A percentile compares a stretch with the other conserved stretches of the same genome.
Evolutionary conservation across 2,888 invertebrate species (phyloP).

Genomic region (Adelognathus sp.): DNA sequence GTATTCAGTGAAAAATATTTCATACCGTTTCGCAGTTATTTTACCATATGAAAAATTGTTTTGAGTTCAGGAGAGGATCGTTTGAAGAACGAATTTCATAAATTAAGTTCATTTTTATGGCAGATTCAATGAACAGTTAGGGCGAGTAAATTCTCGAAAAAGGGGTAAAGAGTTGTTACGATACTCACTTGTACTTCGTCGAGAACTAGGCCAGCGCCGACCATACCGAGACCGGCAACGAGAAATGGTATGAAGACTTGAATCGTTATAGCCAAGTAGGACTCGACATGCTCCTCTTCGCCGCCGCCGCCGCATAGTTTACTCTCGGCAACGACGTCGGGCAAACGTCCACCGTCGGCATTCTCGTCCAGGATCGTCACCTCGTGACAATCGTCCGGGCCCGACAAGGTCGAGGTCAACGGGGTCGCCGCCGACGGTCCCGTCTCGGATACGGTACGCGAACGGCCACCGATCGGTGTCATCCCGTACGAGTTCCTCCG

Average conservation of each 20-base stretch:
- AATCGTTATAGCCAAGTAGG: conserved; percentile 84
- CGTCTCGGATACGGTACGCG: conserved; percentile 76
- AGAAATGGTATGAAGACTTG: conserved; percentile 89
- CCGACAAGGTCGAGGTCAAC: conserved; percentile 60
- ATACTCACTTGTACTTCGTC: conserved; percentile 87
- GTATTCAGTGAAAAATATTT: too few species aligned
- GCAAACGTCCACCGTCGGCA: conserved; percentile 82
- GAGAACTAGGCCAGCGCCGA: conserved; percentile 89
- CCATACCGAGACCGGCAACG: conserved; percentile 90
- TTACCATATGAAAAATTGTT: too few species aligned
- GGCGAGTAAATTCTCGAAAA: too few species aligned
- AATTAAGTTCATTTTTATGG: too few species aligned
- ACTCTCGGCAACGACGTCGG: conserved; percentile 83
- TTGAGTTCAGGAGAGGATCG: too few species aligned
- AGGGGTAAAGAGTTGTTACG: background rate
- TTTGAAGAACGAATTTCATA: too few species aligned
- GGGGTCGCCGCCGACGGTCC: conserved; percentile 66
- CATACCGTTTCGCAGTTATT: too few species aligned
- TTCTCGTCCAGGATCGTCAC: conserved; percentile 74
- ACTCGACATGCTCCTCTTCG: conserved; percentile 82
- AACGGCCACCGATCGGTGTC: conserved; percentile 76
- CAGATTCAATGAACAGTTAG: too few species aligned
- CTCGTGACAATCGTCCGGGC: conserved; percentile 70
- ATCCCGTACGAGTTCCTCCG: conserved; percentile 73
- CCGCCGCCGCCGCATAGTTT: conserved; percentile 80